Base-by-base conservation (phyloP, 2,888 invertebrate genomes). In the Brachypterus glaber region DNA sequence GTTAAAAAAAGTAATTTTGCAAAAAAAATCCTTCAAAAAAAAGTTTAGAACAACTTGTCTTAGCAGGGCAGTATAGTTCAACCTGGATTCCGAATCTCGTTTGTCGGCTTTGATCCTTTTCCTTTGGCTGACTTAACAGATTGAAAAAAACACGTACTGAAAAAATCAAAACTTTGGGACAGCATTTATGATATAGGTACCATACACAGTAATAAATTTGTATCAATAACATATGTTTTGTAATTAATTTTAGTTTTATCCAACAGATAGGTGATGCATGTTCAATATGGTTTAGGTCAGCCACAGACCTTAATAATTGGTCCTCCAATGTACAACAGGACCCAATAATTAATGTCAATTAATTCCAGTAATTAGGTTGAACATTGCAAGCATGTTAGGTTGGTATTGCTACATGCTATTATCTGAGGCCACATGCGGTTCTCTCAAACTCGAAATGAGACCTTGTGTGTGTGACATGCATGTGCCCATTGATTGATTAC, bases 311-410 rank as follows among this genome's bases (percentile, higher is more conserved):
- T 58, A 61, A 58, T 60, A 60, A 59, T 61, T 58, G 57, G 52
- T 53, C 54, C 55, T 54, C 50, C 45, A 44, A 45, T 44, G 45
- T 44, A 44, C 37, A 56, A 52, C 52, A 51, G 53, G 50, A 55
- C 51, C 58, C 51, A 54, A 59, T 61, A 62, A 63, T 63, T 61
- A 62, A 62, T 60, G 60, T 57, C 59, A 60, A 62, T 63, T 63
- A 62, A 62, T 63, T 61, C 58, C 47, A 48, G 60, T 60, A 63
- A 63, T 63, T 62, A 62, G 60, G 58, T 58, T 55, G 53, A 57
- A 59, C 57, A 55, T 59, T 54, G 54, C 58, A 54, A 53, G 49
- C 53, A 48, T 52, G 53, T 52, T 49, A 53, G 51, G 52, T 51
- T 46, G 50, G 50, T 48, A 58, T 54, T 52, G 50, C 50, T 51